Conservation (phyloP, 2,797 vertebrate species). For the Anomalospiza imberbis region DNA sequence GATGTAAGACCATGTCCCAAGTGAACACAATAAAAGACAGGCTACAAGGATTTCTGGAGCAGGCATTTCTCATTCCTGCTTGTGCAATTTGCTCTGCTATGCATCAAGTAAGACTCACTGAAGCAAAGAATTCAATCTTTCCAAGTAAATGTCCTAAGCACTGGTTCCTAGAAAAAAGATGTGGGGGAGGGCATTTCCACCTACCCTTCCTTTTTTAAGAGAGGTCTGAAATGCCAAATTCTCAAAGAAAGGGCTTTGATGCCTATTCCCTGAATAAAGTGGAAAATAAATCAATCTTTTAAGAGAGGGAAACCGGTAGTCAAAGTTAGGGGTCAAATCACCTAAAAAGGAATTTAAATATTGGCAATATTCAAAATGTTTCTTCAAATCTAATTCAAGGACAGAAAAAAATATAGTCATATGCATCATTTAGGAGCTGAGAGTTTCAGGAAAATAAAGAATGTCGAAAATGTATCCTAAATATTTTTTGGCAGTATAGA, state of each 20-base stretch:
- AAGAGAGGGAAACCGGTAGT: not conserved
- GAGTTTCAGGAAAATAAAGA: not conserved
- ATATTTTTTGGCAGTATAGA: not conserved
- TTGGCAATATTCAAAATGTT: not conserved
- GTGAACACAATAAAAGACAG: not conserved
- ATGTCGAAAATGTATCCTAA: not conserved
- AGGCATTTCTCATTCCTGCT: conserved; percentile 13
- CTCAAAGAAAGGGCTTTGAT: not conserved
- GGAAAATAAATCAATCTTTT: not conserved
- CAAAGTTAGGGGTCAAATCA: not conserved
- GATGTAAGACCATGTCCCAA: not conserved
- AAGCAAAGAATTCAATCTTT: conserved; percentile 54
- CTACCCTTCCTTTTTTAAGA: not conserved
- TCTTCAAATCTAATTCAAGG: not conserved
- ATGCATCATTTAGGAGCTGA: not conserved
- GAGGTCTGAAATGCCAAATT: not conserved
- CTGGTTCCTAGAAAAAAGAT: not conserved
- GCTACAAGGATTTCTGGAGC: not conserved
- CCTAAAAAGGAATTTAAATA: not conserved
- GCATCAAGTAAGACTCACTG: conserved; percentile 37
- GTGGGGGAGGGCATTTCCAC: not conserved
- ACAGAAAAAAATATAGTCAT: not conserved
- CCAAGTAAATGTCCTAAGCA: conserved; percentile 21
- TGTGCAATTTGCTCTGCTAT: conserved; percentile 33
- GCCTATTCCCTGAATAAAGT: not conserved